Percentiles rank a stretch among this genome's conserved stretches.
phyloP scores from a whole-genome alignment of 2,797 vertebrate species.

The Naso thynnoides region DNA sequence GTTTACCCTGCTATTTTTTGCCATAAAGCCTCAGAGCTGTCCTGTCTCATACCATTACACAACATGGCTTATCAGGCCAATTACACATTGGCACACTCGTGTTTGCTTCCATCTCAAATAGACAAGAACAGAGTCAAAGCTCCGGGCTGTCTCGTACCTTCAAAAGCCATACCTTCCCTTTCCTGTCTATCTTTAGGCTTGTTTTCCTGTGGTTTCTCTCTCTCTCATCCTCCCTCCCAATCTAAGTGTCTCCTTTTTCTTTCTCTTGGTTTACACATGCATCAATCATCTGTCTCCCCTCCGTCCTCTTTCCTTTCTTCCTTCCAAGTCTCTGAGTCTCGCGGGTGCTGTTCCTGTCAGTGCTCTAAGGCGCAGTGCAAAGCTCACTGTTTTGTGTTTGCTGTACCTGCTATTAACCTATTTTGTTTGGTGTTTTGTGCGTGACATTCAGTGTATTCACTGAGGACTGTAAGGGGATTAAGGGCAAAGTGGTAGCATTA shows the following conservation, averaged over 20 bases:
- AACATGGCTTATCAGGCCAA: slow-evolving; percentile 66
- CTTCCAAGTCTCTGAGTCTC: slow-evolving; percentile 13
- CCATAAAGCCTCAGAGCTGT: slow-evolving; percentile 39
- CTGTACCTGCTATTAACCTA: slow-evolving; percentile 44
- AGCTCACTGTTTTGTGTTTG: slow-evolving; percentile 22
- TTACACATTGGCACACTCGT: slow-evolving; percentile 68
- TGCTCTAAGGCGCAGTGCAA: slow-evolving; percentile 20
- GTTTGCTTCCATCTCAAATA: slow-evolving; percentile 45
- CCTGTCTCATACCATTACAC: slow-evolving; percentile 56
- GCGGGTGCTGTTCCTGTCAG: slow-evolving; percentile 24
- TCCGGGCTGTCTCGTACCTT: slow-evolving; percentile 54
- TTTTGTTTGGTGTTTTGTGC: slow-evolving; percentile 33
- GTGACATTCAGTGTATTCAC: slow-evolving; percentile 9
- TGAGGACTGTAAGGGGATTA: slow-evolving; percentile 5
- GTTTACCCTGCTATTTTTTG: slow-evolving; percentile 21
- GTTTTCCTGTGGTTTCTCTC: slow-evolving; percentile 37
- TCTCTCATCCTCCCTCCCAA: slow-evolving; percentile 20
- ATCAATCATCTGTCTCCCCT: slow-evolving; percentile 39
- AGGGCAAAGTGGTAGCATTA: slow-evolving; percentile 9
- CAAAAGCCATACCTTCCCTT: slow-evolving; percentile 50
- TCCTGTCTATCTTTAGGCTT: slow-evolving; percentile 50
- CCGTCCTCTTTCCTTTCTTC: slow-evolving; percentile 13
- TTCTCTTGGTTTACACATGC: slow-evolving; percentile 23
- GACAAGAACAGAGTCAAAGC: slow-evolving; percentile 40
- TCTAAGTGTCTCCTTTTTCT: slow-evolving; percentile 16